Evolutionary conservation across 2,113 vertebrate genomes (phyloP), one percentile per base, ranked within the genome.

Genomic region (Maccullochella peelii): DNA sequence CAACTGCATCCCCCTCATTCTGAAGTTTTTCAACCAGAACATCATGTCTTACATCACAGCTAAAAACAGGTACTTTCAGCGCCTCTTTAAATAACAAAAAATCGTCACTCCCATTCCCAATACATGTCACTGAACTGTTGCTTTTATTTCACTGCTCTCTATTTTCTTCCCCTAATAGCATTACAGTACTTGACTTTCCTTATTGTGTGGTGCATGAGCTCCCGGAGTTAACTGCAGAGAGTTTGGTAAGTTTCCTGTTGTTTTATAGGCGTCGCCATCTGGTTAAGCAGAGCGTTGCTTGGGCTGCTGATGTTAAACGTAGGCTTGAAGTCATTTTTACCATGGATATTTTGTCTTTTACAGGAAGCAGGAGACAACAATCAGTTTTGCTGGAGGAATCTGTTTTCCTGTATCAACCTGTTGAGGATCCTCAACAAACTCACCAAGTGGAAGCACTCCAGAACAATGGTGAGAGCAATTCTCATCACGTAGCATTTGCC

Each of bases 11-110:
- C 98, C 98, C 0, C 97, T 99, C 93, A 99, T 99, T 83, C 94
- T 99, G 21, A 99, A 99, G 95, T 99, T 99, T 95, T 99, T 99
- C 96, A 99, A 99, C 95, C 98, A 99, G 95, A 99, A 99, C 94
- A 99, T 99, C 91, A 99, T 99, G 97, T 99, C 98, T 23, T 99
- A 99, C 93, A 99, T 99, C 94, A 99, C 98, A 33, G 98, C 98
- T 78, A 99, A 99, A 93, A 99, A 99, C 94, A 97, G 98, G 98
- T 99, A 92, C 79, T 38, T 47, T 70, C 1, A 33, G 2, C 2
- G 1, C 21, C 15, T 63, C 3, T 33, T 47, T 77, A 3, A 27
- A 69, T 47, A 9, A 30, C 5, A 58, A 54, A 47, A 40, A 38
- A n/a, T n/a, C n/a, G n/a, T 6, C 42, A 21, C 15, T 40, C 1